Percentiles rank a stretch among this genome's conserved stretches.
These are phyloP conservation scores for Phenganax marumi DNA, from an alignment of 92 coral and sea anemone genomes.

Conservation along the genomic window DNA sequence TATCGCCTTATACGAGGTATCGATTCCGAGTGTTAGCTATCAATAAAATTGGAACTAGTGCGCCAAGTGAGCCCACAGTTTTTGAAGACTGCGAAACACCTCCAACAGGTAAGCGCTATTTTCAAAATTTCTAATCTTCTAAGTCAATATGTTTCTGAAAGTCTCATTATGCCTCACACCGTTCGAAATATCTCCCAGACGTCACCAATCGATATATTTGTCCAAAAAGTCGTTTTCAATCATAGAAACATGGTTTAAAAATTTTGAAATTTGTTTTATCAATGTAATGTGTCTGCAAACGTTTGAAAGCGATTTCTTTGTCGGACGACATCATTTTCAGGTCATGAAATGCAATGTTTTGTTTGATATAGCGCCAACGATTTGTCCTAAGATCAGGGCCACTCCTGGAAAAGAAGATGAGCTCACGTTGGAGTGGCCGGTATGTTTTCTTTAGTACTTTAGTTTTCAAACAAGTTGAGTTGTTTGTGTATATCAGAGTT, in stretches of 20 bases:
- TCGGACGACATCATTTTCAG: background rate
- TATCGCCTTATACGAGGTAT: conserved; percentile 68
- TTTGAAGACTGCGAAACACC: conserved; percentile 59
- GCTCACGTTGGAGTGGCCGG: conserved; percentile 74
- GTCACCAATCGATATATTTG: too few species aligned
- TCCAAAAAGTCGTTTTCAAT: too few species aligned
- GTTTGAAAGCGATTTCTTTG: background rate
- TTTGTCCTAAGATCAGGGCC: conserved; percentile 65
- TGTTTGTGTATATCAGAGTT: too few species aligned
- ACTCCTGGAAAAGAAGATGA: conserved; percentile 59
- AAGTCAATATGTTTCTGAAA: background rate
- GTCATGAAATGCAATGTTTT: background rate
- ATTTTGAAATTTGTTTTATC: too few species aligned
- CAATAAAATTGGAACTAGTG: conserved; percentile 71
- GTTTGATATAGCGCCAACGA: conserved; percentile 46
- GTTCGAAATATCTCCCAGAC: background rate
- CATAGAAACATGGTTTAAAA: too few species aligned
- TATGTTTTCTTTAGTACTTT: background rate
- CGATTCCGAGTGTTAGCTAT: conserved; percentile 80
- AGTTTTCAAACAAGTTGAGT: too few species aligned
- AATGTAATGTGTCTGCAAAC: background rate
- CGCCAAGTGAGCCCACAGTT: conserved; percentile 67
- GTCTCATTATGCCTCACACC: background rate
- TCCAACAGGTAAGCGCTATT: conserved; percentile 46
- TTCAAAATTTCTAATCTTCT: background rate